Conservation (phyloP, 2,113 vertebrate genomes). For the Pelodiscus sinensis region DNA sequence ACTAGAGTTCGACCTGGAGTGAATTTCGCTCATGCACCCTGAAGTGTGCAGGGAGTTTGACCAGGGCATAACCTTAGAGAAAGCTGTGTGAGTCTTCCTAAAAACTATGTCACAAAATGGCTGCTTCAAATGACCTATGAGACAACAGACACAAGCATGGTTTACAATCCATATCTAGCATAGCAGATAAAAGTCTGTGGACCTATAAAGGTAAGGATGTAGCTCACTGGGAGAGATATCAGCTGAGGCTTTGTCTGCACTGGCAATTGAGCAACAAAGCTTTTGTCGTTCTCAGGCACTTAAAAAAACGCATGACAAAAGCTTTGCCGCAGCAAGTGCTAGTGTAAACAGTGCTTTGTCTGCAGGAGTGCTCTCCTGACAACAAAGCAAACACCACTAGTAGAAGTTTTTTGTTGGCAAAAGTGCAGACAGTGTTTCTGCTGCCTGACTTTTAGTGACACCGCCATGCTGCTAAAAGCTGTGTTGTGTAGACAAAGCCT, state of each 20-base stretch:
- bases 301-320: too few species aligned
- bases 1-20: background rate
- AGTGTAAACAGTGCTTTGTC: too few species aligned
- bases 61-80: background rate
- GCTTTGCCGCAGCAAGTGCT: too few species aligned
- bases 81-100: background rate
- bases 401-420: too few species aligned
- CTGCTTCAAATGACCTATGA: background rate
- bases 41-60: background rate
- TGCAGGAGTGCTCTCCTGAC: too few species aligned
- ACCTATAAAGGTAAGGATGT: background rate
- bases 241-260: background rate
- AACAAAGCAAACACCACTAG: too few species aligned
- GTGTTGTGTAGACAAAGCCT: too few species aligned
- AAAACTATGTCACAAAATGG: background rate
- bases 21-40: background rate
- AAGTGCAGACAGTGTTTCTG: too few species aligned
- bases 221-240: background rate
- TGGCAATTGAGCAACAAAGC: too few species aligned
- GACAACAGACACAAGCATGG: background rate
- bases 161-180: background rate
- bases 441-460: too few species aligned
- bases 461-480: too few species aligned
- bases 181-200: background rate
- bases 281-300: too few species aligned